Evolutionary conservation across 2,888 invertebrate species (phyloP).

Genomic region (Megastigmus dorsalis): DNA sequence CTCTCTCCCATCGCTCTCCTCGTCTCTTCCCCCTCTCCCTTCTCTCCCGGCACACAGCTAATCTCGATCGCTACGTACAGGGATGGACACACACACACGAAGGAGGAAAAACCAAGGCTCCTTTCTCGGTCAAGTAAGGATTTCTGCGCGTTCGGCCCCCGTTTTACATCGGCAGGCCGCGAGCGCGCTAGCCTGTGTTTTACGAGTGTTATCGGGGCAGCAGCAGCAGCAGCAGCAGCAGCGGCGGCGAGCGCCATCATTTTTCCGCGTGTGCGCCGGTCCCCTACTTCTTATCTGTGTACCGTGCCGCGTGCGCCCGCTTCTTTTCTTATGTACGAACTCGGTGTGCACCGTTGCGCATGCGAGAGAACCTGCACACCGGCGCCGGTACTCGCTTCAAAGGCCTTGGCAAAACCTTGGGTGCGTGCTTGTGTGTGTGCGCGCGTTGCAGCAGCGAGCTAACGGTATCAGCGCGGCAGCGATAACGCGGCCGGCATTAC

Average conservation of each 20-base stretch:
- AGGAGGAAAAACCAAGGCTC: neutral
- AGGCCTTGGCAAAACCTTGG: too few relatives aligned
- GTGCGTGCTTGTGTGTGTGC: too few relatives aligned
- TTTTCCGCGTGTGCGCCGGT: neutral
- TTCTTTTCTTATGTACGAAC: constrained; percentile 13
- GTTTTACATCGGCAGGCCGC: neutral
- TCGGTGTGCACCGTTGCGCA: too few relatives aligned
- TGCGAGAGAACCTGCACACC: too few relatives aligned
- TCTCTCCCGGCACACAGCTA: neutral
- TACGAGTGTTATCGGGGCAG: constrained; percentile 42
- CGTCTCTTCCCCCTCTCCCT: neutral
- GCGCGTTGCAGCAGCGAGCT: too few relatives aligned
- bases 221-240: neutral
- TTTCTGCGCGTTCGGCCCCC: too few relatives aligned
- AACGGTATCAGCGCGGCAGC: too few relatives aligned
- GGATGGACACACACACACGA: neutral
- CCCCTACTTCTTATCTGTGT: constrained; percentile 7
- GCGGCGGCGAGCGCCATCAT: neutral
- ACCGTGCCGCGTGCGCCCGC: neutral
- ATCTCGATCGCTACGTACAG: neutral
- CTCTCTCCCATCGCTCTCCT: neutral
- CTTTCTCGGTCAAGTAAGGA: neutral
- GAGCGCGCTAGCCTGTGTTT: constrained; percentile 11
- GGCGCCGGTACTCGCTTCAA: too few relatives aligned
- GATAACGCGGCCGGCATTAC: too few relatives aligned